Base-by-base conservation (phyloP, 1,140 invertebrate genomes). In the Himalopsyche phryganea region DNA sequence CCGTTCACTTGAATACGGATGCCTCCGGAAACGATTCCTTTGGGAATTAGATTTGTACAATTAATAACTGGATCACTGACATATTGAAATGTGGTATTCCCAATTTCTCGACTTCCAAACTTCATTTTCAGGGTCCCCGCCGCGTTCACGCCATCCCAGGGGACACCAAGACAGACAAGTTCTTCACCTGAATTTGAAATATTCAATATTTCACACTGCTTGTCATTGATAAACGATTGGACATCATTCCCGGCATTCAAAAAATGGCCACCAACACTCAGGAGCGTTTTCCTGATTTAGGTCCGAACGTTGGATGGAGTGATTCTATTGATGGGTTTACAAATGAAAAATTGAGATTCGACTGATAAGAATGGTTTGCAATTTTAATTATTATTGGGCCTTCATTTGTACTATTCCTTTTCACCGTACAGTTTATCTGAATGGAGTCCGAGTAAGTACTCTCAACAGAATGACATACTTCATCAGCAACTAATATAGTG, bases 161-260 rank as follows among this genome's bases (percentile, higher is more conserved):
- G 85, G 56, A 88, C 89, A 18, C 92, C 95, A 57, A 92, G 85
- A 72, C 93, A 96, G 48, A 90, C 80, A 1, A 92, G 90, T 70
- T 90, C 84, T 60, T 86, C 87, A 42, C 83, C 79, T 56, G 90
- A 86, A 14, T 89, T 86, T 38, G 83, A 89, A n/a, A n/a, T n/a
- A n/a, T n/a, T n/a, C 56, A 86, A 80, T 70, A 94, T 91, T 66
- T 84, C 82, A 74, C 96, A 98, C 0, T 91, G 87, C 47, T 91
- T 80, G 48, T 90, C 86, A 70, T 92, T 92, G 55, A 98, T 90
- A 68, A 87, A 91, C 0, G 96, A 94, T 68, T 88, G 84, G 65
- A 94, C 94, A 47, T 86, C 85, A 70, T 92, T 94, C 15, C 97
- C 97, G 36, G 96, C 92, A 75, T 98, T 94, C 81, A 99, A 88